Conservation (phyloP, 1,140 invertebrate genomes). For the Onthophagus taurus region DNA sequence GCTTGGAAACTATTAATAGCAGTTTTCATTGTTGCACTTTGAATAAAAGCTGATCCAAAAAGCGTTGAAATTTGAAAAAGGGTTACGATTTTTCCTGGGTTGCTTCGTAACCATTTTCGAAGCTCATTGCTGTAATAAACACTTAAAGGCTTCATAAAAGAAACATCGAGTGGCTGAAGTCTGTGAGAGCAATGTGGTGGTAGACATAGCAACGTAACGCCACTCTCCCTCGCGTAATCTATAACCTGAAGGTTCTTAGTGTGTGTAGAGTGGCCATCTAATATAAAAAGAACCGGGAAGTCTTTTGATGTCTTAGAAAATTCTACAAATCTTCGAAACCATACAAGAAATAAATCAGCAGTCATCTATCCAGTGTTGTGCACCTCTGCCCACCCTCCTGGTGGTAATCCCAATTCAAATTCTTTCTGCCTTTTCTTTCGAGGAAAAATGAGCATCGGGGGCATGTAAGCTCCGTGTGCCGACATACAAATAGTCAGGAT, state of each 20-base stretch:
- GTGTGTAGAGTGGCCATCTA: conserved; percentile 10
- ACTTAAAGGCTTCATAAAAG: conserved; percentile 25
- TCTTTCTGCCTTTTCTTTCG: conserved; percentile 2
- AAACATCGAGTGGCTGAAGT: conserved; percentile 34
- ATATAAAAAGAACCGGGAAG: conserved; percentile 9
- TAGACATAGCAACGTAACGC: conserved; percentile 28
- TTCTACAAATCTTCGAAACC: conserved; percentile 20
- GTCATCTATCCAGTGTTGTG: conserved; percentile 8
- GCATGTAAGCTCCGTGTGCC: no score
- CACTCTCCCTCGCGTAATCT: conserved; percentile 23
- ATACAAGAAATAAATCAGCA: conserved; percentile 4
- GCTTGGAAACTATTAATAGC: conserved; percentile 19
- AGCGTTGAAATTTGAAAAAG: conserved; percentile 1
- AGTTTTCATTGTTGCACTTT: conserved; percentile 10
- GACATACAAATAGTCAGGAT: no score
- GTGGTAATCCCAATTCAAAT: conserved; percentile 5
- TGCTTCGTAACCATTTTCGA: not conserved
- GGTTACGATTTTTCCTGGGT: conserved; percentile 7
- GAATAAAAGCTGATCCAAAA: conserved; percentile 2
- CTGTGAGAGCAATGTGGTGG: conserved; percentile 33
- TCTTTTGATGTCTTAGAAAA: conserved; percentile 19
- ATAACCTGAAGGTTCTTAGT: conserved; percentile 30
- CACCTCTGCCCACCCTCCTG: not conserved
- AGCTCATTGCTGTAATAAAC: conserved; percentile 1
- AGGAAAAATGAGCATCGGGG: not conserved